Evolutionary conservation across 2,113 vertebrate genomes (phyloP).

Genomic region (Eudorcas thomsonii): DNA sequence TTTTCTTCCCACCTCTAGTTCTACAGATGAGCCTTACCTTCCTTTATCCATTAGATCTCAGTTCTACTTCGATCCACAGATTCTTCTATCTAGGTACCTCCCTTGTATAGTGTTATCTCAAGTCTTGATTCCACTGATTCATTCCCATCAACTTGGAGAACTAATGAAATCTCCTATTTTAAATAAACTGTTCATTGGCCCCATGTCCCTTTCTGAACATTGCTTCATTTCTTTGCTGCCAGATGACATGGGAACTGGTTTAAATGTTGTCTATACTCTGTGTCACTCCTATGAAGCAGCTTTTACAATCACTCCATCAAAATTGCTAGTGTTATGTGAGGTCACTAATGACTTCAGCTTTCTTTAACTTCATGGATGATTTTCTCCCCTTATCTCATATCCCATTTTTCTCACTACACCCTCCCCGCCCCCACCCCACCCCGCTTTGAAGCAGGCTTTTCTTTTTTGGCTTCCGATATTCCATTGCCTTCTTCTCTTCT

Average conservation of each 20-base stretch:
- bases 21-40: not conserved
- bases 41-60: not conserved
- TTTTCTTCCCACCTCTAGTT: not conserved
- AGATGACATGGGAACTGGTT: not conserved
- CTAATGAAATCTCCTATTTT: not conserved
- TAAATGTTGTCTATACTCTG: not conserved
- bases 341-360: not conserved
- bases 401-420: not conserved
- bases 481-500: not conserved
- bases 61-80: not conserved
- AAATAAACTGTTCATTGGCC: not conserved
- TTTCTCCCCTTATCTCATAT: not conserved
- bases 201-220: not conserved
- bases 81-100: not conserved
- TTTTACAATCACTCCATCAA: not conserved
- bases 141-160: not conserved
- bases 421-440: no score
- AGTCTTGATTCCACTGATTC: not conserved
- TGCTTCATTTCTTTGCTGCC: not conserved
- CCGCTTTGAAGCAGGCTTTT: not conserved
- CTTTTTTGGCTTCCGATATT: not conserved
- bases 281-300: not conserved
- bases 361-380: not conserved
- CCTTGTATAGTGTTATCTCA: not conserved
- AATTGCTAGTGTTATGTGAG: not conserved